Conservation (phyloP, 2,797 vertebrate genomes). For the Silurus aristotelis region DNA sequence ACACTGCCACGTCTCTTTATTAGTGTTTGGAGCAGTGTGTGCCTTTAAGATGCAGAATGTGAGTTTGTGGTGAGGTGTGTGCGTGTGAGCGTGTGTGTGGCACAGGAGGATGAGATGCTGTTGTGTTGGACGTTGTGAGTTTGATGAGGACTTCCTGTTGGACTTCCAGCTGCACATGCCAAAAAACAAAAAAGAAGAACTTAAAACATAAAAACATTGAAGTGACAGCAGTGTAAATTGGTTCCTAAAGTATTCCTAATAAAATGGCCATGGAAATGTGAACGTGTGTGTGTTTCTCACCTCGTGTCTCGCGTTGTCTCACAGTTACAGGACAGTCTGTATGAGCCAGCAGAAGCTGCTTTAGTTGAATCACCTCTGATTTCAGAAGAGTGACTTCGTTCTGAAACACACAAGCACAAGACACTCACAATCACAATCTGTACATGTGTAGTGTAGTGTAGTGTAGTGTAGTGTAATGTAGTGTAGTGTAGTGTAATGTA, state of each 20-base stretch:
- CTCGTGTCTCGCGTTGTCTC: slow-evolving; percentile 94
- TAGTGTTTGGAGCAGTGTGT: too few species aligned
- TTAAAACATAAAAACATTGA: too few species aligned
- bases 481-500: too few species aligned
- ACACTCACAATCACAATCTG: neutral
- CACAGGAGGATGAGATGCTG: slow-evolving; percentile 91
- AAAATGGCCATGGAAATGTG: neutral
- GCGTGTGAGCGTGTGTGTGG: slow-evolving; percentile 70
- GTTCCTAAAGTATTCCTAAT: neutral
- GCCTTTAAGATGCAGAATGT: neutral
- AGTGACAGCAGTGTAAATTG: neutral
- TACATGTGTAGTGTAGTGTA: too few species aligned
- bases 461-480: too few species aligned
- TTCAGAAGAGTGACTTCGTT: slow-evolving; percentile 97
- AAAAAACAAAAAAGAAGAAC: too few species aligned
- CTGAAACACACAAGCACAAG: slow-evolving; percentile 66
- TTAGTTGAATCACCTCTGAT: slow-evolving; percentile 97
- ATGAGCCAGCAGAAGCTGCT: slow-evolving; percentile 96
- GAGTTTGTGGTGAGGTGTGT: slow-evolving; percentile 79
- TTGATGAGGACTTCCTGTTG: slow-evolving; percentile 84
- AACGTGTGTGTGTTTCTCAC: slow-evolving; percentile 79
- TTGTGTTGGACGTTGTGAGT: slow-evolving; percentile 92
- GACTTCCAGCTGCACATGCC: slow-evolving; percentile 83
- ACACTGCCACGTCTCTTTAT: too few species aligned
- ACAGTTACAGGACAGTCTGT: slow-evolving; percentile 98